These are phyloP conservation scores for Brachyrhaphis roseni DNA, from an alignment of 2,797 vertebrate genomes.

Conservation along the genomic window DNA sequence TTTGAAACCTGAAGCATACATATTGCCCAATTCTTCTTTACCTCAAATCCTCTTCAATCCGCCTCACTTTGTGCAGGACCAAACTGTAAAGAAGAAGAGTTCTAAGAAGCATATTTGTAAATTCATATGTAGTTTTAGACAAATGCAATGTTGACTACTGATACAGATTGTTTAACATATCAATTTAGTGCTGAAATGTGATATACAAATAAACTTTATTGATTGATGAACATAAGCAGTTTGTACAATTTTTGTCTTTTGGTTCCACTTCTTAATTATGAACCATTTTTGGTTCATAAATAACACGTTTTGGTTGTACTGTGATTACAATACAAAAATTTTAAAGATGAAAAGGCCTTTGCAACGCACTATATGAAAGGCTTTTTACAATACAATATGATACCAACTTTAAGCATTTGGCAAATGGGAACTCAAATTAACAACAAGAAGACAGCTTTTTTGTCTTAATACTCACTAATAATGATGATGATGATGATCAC, in stretches of 20 bases:
- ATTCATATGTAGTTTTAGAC: neutral
- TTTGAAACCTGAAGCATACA: conserved; percentile 43
- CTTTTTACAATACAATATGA: neutral
- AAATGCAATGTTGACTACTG: neutral
- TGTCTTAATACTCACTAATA: conserved; percentile 69
- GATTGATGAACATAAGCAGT: neutral
- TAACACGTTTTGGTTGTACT: neutral
- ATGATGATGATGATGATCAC: conserved; percentile 79
- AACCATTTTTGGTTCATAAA: neutral
- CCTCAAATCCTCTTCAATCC: conserved; percentile 25
- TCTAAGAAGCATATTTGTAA: neutral
- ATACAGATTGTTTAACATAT: neutral
- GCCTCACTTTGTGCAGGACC: conserved; percentile 41
- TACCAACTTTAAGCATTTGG: neutral
- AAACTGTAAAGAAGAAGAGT: conserved; percentile 61
- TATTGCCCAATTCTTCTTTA: conserved; percentile 41
- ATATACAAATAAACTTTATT: no score
- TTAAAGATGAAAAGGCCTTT: neutral
- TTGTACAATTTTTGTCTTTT: neutral
- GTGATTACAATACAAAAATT: neutral
- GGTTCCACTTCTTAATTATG: neutral
- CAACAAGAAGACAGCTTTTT: neutral
- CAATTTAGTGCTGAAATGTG: neutral
- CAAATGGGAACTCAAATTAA: neutral
- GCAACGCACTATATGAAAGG: neutral